Base-by-base conservation (phyloP, 2,797 vertebrate genomes). In the Tenualosa thibaudeaui region DNA sequence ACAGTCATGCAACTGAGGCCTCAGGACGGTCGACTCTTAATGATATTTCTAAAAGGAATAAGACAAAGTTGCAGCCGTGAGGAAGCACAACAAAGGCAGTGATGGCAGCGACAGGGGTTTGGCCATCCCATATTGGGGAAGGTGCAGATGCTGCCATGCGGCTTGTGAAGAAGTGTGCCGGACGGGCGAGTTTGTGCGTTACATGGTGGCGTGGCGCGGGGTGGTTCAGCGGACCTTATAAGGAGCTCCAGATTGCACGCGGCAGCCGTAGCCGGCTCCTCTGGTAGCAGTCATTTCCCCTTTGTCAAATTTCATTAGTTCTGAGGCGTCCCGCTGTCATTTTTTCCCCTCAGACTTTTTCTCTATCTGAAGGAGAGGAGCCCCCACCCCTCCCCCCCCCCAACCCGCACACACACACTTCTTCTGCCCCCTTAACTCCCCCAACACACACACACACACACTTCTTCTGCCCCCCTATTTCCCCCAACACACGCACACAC, bases 241-340 rank as follows among this genome's bases (percentile, higher is more conserved):
- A 82, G 83, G 84, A 88, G 90, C 89, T 89, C 82, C 87, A 91
- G 65, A 91, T 92, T 93, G 90, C 91, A 93, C 19, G 54, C 17
- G 54, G 91, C 85, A 84, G 89, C 91, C 83, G 83, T 90, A 83
- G 92, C 89, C 89, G 88, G 81, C 91, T 93, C 90, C 71, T 91
- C 87, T 86, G 88, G 86, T 91, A 90, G 92, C 92, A 93, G 91
- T 90, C 68, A 90, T 93, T 95, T 94, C 89, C 90, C 88, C 89
- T 85, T 86, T 93, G 90, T 94, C 91, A 92, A 84, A 89, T 86
- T 91, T 91, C 86, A 88, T 93, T 93, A 85, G 86, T 88, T 93
- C 91, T 86, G 88, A 85, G 81, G 85, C 37, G 43, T 91, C 88
- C 91, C 65, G 65, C 65, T 71, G 65, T 71, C 65, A 71, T 82